phyloP scores from a whole-genome alignment of 2,797 vertebrate genomes.

The Coranthus polyacanthus region DNA sequence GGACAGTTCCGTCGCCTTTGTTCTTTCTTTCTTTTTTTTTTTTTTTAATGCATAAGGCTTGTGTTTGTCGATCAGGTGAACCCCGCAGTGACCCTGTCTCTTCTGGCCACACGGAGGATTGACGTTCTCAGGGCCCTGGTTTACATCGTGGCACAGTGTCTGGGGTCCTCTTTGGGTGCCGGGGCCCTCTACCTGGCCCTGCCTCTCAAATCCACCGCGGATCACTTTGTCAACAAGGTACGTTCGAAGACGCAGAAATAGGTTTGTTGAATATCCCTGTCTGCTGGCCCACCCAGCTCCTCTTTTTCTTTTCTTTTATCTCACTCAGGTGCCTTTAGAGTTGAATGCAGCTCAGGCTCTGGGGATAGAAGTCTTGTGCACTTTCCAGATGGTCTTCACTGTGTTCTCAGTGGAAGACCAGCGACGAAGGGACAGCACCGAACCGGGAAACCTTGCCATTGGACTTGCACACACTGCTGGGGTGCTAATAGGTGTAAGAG shows the following conservation, averaged over 20 bases:
- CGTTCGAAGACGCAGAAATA: not conserved
- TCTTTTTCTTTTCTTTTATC: not conserved
- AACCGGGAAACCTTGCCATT: conserved; percentile 85
- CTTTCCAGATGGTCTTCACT: conserved; percentile 89
- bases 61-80: conserved; percentile 81
- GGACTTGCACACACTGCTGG: conserved; percentile 87
- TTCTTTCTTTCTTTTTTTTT: no score
- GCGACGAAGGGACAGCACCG: conserved; percentile 69
- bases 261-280: not conserved
- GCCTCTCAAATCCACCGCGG: conserved; percentile 71
- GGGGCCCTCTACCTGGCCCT: conserved; percentile 83
- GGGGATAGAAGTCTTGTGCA: conserved; percentile 86
- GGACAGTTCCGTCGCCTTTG: no score
- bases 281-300: not conserved
- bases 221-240: conserved; percentile 84
- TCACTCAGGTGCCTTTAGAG: conserved; percentile 80
- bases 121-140: conserved; percentile 77
- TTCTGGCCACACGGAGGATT: conserved; percentile 86
- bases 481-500: conserved; percentile 84
- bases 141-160: conserved; percentile 86
- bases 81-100: conserved; percentile 87
- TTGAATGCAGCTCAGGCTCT: conserved; percentile 86
- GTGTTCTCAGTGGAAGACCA: conserved; percentile 85
- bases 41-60: not conserved
- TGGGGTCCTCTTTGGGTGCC: conserved; percentile 83